phyloP scores from a whole-genome alignment of 2,113 vertebrate genomes.

The Tautogolabrus adspersus region DNA sequence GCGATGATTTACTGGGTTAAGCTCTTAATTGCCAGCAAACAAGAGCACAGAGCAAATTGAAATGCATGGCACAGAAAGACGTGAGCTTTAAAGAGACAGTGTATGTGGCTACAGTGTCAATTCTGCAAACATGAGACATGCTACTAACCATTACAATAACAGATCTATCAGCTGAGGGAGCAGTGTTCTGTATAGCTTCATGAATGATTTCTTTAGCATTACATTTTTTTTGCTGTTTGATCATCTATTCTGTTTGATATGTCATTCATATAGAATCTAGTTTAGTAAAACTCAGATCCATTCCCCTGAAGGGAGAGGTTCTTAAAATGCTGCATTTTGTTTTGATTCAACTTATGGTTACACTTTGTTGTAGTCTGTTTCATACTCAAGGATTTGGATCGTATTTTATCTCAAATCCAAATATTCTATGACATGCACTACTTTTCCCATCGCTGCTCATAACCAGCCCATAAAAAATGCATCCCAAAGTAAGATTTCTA shows the following conservation, averaged over 20 bases:
- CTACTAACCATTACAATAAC: slow-evolving; percentile 21
- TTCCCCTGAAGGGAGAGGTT: not conserved
- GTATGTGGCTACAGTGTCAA: slow-evolving; percentile 25
- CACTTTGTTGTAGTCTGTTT: not conserved
- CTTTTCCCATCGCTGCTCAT: slow-evolving; percentile 31
- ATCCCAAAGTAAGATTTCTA: slow-evolving; percentile 35
- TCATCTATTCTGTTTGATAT: slow-evolving; percentile 59
- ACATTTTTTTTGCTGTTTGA: slow-evolving; percentile 43
- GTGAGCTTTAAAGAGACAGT: slow-evolving; percentile 42
- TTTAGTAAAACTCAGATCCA: slow-evolving; percentile 2
- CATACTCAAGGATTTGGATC: slow-evolving; percentile 12
- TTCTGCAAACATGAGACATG: not conserved
- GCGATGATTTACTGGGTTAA: slow-evolving; percentile 62
- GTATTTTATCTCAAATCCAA: slow-evolving; percentile 9
- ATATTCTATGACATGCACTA: slow-evolving; percentile 8
- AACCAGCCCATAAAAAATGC: slow-evolving; percentile 58
- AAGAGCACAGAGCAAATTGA: slow-evolving; percentile 20
- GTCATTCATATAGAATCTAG: slow-evolving; percentile 24
- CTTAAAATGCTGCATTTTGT: slow-evolving; percentile 5
- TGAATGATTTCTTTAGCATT: slow-evolving; percentile 32
- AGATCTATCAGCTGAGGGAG: slow-evolving; percentile 26
- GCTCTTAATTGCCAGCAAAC: slow-evolving; percentile 61
- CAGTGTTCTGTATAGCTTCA: slow-evolving; percentile 1
- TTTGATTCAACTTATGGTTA: slow-evolving; percentile 8
- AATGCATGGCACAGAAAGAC: slow-evolving; percentile 51